Percentiles rank a stretch among this genome's conserved stretches.
Evolutionary conservation across 2,113 vertebrate species (phyloP).

Genomic region (Ifrita kowaldi): DNA sequence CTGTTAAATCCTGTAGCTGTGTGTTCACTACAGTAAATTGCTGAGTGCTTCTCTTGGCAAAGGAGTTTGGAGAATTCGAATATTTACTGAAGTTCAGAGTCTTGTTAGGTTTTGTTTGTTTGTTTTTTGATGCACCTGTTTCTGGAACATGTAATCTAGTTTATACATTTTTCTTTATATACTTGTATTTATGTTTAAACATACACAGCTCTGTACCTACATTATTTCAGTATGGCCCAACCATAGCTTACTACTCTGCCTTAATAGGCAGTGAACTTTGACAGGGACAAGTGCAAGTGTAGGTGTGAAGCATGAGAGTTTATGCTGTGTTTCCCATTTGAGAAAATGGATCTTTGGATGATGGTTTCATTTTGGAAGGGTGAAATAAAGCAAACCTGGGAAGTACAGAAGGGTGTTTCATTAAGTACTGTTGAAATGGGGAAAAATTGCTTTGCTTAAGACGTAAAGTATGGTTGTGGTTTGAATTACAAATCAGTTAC

Average conservation of each 20-base stretch:
- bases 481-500: not conserved
- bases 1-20: not conserved
- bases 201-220: not conserved
- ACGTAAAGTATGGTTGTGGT: fast-evolving
- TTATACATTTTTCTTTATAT: not conserved
- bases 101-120: not conserved
- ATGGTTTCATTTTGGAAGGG: not conserved
- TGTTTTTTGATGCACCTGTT: not conserved
- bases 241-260: fast-evolving
- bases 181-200: not conserved
- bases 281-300: not conserved
- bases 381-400: not conserved
- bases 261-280: not conserved
- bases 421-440: not conserved
- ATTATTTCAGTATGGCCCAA: not conserved
- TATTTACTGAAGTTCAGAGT: not conserved
- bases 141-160: not conserved
- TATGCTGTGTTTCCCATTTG: not conserved
- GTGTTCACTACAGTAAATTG: not conserved
- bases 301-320: not conserved
- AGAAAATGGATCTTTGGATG: not conserved
- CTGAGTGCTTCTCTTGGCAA: not conserved
- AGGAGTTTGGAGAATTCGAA: not conserved
- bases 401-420: not conserved
- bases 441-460: not conserved